A percentile compares a stretch with the other conserved stretches of the same genome.
These are phyloP conservation scores for Poeciliopsis turrubarensis DNA, from an alignment of 2,113 vertebrate species.

Conservation along the genomic window DNA sequence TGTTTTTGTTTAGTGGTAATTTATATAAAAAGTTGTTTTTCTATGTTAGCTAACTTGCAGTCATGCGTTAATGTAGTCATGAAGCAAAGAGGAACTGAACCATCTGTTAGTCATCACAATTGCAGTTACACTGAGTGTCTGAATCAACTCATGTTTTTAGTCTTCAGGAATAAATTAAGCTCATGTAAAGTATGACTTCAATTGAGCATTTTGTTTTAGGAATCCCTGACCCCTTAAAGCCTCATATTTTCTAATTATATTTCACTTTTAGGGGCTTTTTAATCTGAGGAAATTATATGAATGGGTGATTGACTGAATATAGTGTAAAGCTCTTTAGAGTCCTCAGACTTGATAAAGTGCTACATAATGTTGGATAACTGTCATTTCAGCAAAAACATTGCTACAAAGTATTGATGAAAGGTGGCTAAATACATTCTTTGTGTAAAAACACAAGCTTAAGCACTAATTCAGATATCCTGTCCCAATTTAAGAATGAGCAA, in stretches of 20 bases:
- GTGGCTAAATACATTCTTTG: neutral
- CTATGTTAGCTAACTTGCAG: constrained; percentile 1
- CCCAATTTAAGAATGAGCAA: neutral
- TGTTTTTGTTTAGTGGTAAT: neutral
- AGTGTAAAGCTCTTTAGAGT: too few relatives aligned
- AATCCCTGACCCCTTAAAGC: neutral
- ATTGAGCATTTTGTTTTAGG: neutral
- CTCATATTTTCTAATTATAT: neutral
- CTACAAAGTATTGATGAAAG: neutral
- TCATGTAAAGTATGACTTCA: constrained; percentile 7
- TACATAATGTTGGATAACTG: neutral
- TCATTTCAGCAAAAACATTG: neutral
- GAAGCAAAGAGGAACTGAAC: constrained; percentile 17
- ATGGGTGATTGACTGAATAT: too few relatives aligned
- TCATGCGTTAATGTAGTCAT: constrained; percentile 40
- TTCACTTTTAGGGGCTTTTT: neutral
- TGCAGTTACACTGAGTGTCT: constrained; percentile 23
- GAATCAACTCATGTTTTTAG: constrained; percentile 44
- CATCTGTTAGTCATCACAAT: constrained; percentile 43
- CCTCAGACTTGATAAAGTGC: too few relatives aligned
- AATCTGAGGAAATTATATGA: neutral
- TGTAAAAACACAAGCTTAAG: neutral
- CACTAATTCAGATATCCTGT: neutral
- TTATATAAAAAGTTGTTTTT: neutral
- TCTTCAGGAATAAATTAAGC: constrained; percentile 15